Evolutionary conservation across 2,113 vertebrate species (phyloP).

Genomic region (Talpa occidentalis): DNA sequence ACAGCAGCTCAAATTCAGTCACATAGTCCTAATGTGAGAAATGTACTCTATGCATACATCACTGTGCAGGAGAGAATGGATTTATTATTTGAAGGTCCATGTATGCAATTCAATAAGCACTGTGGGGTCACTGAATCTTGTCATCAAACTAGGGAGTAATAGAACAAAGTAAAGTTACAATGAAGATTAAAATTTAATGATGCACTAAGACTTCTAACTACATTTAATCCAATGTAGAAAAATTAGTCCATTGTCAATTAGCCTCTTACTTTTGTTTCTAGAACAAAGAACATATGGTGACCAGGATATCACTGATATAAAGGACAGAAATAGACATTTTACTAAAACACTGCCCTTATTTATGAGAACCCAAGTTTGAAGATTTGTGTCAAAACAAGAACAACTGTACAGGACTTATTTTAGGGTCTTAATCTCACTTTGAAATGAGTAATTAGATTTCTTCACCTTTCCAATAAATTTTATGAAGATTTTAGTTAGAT

Average conservation of each 20-base stretch:
- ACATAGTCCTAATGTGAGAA: background rate
- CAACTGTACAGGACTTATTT: background rate
- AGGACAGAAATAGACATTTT: background rate
- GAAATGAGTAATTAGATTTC: background rate
- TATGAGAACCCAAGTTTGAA: background rate
- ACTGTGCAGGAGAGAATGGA: background rate
- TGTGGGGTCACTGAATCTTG: background rate
- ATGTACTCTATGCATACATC: fast-evolving
- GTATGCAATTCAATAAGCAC: background rate
- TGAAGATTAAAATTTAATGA: background rate
- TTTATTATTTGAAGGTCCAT: background rate
- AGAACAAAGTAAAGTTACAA: background rate
- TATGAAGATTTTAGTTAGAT: background rate
- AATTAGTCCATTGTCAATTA: background rate
- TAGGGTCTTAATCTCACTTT: background rate
- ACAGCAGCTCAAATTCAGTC: background rate
- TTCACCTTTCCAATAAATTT: background rate
- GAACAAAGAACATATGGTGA: background rate
- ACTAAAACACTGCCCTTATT: background rate
- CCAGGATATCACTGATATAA: background rate
- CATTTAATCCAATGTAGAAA: background rate
- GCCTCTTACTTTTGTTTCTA: background rate
- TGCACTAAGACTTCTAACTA: background rate
- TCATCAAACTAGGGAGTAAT: background rate
- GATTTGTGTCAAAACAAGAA: background rate